These are phyloP conservation scores for Microplitis demolitor DNA, from an alignment of 1,140 invertebrate species.

Conservation along the genomic window DNA sequence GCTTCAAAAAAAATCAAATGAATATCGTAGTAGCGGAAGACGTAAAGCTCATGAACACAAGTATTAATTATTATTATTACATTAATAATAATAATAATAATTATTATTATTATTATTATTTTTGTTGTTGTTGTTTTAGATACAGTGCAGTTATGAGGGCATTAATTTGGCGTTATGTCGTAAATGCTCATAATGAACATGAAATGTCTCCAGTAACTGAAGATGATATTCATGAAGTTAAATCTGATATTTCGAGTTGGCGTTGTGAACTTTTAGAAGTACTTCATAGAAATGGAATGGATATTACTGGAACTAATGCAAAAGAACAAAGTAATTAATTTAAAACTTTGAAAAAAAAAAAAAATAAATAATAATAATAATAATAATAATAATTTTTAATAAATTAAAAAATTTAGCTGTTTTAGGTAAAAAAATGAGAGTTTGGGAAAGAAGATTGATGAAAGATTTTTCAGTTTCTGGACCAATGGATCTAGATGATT, in stretches of 20 bases:
- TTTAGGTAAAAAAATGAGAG: conserved; percentile 75
- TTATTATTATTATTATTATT: not conserved
- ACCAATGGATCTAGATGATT: conserved; percentile 64
- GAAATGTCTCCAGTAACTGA: conserved; percentile 83
- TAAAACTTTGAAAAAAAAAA: not conserved
- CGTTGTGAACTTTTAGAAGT: conserved; percentile 85
- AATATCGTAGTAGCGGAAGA: conserved; percentile 68
- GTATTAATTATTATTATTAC: conserved; percentile 33
- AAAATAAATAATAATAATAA: too few species aligned
- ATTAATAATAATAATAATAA: not conserved
- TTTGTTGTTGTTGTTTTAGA: conserved; percentile 46
- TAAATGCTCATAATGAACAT: conserved; percentile 75
- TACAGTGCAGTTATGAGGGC: conserved; percentile 82
- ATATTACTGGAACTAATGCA: conserved; percentile 71
- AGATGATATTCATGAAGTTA: conserved; percentile 91
- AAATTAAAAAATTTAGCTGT: conserved; percentile 58
- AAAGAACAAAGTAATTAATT: conserved; percentile 69
- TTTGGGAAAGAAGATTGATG: conserved; percentile 83
- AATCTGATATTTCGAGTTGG: conserved; percentile 83
- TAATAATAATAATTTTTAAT: not conserved
- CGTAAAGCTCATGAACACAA: conserved; percentile 51
- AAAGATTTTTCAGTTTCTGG: conserved; percentile 82
- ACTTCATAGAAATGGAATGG: conserved; percentile 78
- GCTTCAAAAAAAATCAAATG: conserved; percentile 68
- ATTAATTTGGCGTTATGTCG: conserved; percentile 83